These are phyloP conservation scores for Altica lythri DNA, from an alignment of 2,888 invertebrate genomes.

Conservation along the genomic window DNA sequence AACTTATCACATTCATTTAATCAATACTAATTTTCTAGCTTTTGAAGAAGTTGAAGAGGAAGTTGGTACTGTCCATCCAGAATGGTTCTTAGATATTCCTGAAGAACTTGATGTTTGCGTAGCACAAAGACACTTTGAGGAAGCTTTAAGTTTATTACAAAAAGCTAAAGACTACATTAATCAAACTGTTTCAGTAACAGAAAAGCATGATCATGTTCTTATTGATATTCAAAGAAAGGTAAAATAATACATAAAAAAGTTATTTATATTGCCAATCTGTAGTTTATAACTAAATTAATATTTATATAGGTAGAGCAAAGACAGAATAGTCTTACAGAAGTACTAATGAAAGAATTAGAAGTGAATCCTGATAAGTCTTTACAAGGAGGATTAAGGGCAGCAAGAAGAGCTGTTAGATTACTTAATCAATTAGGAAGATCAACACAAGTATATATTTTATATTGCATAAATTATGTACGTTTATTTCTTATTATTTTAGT, in stretches of 20 bases:
- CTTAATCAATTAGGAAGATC: conserved; percentile 77
- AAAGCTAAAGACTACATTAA: conserved; percentile 65
- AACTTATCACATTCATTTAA: conserved; percentile 4
- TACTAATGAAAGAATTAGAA: conserved; percentile 86
- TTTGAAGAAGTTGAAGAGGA: conserved; percentile 57
- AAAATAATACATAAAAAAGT: no score
- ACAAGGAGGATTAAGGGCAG: conserved; percentile 86
- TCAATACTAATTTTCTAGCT: no score
- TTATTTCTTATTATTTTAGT: conserved; percentile 60
- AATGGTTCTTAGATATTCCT: conserved; percentile 88
- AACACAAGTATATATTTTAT: conserved; percentile 63
- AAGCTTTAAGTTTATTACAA: conserved; percentile 82
- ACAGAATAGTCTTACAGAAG: conserved; percentile 79
- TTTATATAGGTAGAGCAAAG: conserved; percentile 73
- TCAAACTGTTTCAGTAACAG: conserved; percentile 45
- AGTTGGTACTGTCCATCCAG: conserved; percentile 61
- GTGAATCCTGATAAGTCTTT: conserved; percentile 88
- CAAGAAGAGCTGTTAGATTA: conserved; percentile 80
- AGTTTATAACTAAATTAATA: no score
- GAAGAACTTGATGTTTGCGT: conserved; percentile 95
- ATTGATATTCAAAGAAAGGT: conserved; percentile 59
- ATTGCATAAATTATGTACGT: no score
- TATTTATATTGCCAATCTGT: no score
- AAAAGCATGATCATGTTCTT: conserved; percentile 55
- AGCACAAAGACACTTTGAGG: conserved; percentile 94